phyloP scores from a whole-genome alignment of 2,888 invertebrate genomes.

The Phaedon cochleariae region DNA sequence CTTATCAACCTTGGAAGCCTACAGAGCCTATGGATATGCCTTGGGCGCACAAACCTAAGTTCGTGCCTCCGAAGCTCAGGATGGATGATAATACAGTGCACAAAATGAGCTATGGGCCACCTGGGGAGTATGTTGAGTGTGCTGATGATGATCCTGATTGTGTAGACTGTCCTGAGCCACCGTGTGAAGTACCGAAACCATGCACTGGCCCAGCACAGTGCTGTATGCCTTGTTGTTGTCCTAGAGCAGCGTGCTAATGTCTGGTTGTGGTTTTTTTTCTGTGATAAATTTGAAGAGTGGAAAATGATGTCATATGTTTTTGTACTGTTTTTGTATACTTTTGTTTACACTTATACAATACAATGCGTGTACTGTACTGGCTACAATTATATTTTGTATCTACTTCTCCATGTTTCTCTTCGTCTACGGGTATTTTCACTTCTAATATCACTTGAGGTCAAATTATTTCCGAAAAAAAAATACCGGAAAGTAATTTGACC shows the following conservation, averaged over 20 bases:
- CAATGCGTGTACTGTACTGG: not conserved
- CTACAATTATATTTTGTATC: not conserved
- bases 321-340: not conserved
- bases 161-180: constrained; percentile 58
- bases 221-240: constrained; percentile 57
- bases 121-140: constrained; percentile 68
- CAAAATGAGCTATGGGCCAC: constrained; percentile 69
- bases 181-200: constrained; percentile 33
- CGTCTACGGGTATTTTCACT: not conserved
- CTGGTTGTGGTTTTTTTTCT: not conserved
- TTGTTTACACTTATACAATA: not conserved
- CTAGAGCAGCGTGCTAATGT: constrained; percentile 56
- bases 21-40: constrained; percentile 59
- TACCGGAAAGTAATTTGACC: too few relatives aligned
- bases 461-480: too few relatives aligned
- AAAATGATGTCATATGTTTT: not conserved
- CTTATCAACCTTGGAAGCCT: constrained; percentile 63
- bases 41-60: constrained; percentile 60
- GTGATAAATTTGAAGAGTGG: not conserved
- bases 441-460: not conserved
- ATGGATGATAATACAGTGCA: constrained; percentile 70
- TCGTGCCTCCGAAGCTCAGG: constrained; percentile 59
- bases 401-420: not conserved
- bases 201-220: constrained; percentile 48
- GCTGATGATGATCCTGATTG: constrained; percentile 67